Conservation (phyloP, 2,113 vertebrate species). For the Phrynosoma platyrhinos region DNA sequence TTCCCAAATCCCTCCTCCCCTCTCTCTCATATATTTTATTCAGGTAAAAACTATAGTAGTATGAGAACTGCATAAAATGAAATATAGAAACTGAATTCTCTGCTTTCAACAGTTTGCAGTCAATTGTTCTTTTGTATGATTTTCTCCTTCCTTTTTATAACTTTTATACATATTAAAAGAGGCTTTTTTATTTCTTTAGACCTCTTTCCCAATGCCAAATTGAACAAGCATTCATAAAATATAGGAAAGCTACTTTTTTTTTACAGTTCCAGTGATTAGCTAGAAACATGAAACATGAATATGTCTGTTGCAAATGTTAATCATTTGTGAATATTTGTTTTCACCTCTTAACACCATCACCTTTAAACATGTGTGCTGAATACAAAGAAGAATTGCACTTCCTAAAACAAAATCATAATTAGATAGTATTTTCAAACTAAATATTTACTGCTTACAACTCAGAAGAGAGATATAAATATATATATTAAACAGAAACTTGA, state of each 20-base stretch:
- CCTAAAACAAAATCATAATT: neutral
- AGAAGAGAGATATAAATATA: neutral
- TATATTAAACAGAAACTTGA: too few species aligned
- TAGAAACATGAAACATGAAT: conserved; percentile 33
- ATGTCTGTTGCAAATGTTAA: conserved; percentile 31
- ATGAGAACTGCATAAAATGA: conserved; percentile 23
- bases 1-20: neutral
- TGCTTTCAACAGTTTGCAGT: conserved; percentile 48
- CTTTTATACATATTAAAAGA: conserved; percentile 55
- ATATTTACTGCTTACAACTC: neutral
- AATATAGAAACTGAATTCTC: conserved; percentile 36
- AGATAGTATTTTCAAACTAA: neutral
- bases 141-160: conserved; percentile 57
- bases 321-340: conserved; percentile 15
- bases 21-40: conserved; percentile 3
- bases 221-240: conserved; percentile 52
- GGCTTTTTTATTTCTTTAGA: conserved; percentile 66
- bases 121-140: conserved; percentile 46
- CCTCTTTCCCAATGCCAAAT: conserved; percentile 52
- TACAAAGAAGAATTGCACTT: neutral
- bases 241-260: conserved; percentile 45
- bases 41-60: neutral
- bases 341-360: neutral
- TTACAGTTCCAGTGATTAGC: conserved; percentile 41
- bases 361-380: conserved; percentile 12